Conservation (phyloP, 2,888 invertebrate species). For the Troides helena region DNA sequence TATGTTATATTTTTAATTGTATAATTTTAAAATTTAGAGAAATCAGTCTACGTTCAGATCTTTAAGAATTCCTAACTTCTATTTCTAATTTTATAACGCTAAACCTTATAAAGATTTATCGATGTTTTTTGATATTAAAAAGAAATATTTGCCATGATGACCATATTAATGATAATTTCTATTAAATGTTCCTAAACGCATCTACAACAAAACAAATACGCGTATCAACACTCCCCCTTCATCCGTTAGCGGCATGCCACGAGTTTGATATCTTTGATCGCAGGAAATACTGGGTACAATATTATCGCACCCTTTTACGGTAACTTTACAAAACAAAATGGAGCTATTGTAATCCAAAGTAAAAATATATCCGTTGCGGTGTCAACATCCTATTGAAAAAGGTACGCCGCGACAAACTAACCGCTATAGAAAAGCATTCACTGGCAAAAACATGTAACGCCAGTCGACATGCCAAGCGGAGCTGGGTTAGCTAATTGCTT, state of each 20-base stretch:
- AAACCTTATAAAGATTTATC: too few relatives aligned
- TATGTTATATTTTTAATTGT: too few relatives aligned
- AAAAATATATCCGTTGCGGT: slow-evolving; percentile 25
- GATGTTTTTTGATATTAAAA: too few relatives aligned
- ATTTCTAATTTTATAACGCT: too few relatives aligned
- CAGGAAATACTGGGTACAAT: slow-evolving; percentile 28
- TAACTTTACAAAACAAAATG: slow-evolving; percentile 21
- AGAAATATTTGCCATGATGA: too few relatives aligned
- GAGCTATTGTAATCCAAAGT: slow-evolving; percentile 28
- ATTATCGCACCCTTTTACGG: slow-evolving; percentile 28
- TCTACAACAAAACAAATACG: slow-evolving; percentile 6
- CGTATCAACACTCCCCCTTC: slow-evolving; percentile 17
- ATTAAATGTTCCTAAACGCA: neutral
- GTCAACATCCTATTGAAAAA: slow-evolving; percentile 33
- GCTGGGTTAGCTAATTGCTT: slow-evolving; percentile 33
- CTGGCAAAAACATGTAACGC: slow-evolving; percentile 46
- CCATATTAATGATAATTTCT: neutral
- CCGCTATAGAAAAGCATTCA: slow-evolving; percentile 43
- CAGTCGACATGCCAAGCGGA: slow-evolving; percentile 30
- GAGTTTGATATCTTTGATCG: slow-evolving; percentile 26
- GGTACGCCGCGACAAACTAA: slow-evolving; percentile 34
- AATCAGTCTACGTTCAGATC: too few relatives aligned
- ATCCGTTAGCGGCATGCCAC: slow-evolving; percentile 11
- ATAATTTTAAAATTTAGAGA: too few relatives aligned
- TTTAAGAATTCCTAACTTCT: too few relatives aligned